Conservation (phyloP, 1,140 invertebrate species). For the Bombus cullumanus region DNA sequence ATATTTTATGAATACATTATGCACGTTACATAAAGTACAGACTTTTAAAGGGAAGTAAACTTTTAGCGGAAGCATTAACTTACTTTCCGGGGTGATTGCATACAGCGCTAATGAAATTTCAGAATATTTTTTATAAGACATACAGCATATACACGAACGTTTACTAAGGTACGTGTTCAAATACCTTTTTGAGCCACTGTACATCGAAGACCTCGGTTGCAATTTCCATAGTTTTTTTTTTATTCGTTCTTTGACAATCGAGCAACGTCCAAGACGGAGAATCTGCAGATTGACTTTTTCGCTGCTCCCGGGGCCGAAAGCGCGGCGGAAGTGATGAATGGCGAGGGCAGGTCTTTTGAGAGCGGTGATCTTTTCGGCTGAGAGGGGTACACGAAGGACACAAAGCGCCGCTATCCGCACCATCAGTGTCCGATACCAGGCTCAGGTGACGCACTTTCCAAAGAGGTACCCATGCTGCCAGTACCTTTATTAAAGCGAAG, state of each 20-base stretch:
- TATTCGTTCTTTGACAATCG: too few relatives aligned
- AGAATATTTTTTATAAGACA: too few relatives aligned
- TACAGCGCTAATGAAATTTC: too few relatives aligned
- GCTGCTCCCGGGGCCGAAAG: neutral
- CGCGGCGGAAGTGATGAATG: constrained; percentile 54
- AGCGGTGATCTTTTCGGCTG: constrained; percentile 49
- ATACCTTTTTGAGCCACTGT: too few relatives aligned
- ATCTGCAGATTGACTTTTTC: constrained; percentile 55
- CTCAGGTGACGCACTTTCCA: constrained; percentile 74
- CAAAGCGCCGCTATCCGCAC: constrained; percentile 74
- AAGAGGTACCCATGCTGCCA: constrained; percentile 51
- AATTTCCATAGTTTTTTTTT: neutral
- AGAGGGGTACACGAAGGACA: constrained; percentile 52
- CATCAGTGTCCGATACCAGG: constrained; percentile 77
- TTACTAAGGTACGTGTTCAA: too few relatives aligned
- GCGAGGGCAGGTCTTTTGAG: constrained; percentile 53
- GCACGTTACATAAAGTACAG: too few relatives aligned
- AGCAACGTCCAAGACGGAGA: neutral
- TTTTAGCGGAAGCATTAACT: too few relatives aligned
- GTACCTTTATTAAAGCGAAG: constrained; percentile 65
- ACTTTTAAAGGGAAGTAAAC: too few relatives aligned
- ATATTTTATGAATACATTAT: too few relatives aligned
- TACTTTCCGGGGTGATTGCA: too few relatives aligned
- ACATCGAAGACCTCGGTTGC: too few relatives aligned
- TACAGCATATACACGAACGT: too few relatives aligned